A percentile compares a stretch with the other conserved stretches of the same genome.
Conservation (phyloP, 1,140 invertebrate genomes). For the Batillaria attramentaria region DNA sequence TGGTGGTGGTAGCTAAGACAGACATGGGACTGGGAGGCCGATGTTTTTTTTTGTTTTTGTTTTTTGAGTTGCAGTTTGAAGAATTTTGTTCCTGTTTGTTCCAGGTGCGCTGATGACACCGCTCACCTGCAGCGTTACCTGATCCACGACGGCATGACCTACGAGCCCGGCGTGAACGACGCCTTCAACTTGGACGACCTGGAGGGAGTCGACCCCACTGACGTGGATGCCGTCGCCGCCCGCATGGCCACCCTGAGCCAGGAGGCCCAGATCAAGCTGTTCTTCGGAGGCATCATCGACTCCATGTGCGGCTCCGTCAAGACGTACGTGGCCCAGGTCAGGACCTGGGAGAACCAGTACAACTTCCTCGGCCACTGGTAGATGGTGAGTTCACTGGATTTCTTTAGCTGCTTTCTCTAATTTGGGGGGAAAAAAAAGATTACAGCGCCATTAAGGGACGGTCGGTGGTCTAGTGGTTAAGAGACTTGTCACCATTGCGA, state of each 20-base stretch:
- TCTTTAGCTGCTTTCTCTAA: neutral
- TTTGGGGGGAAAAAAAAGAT: no score
- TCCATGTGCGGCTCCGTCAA: neutral
- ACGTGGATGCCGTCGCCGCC: slow-evolving; percentile 4
- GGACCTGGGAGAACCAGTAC: slow-evolving; percentile 17
- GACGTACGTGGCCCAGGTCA: neutral
- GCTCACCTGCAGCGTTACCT: neutral
- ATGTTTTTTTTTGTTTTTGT: neutral
- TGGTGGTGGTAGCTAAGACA: neutral
- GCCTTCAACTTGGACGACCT: neutral
- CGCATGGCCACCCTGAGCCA: neutral
- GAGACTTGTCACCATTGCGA: no score
- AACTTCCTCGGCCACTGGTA: slow-evolving; percentile 10
- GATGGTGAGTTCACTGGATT: neutral
- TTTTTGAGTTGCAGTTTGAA: neutral
- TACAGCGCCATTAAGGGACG: no score
- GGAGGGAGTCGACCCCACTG: neutral
- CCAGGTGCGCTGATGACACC: slow-evolving; percentile 8
- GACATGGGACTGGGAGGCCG: neutral
- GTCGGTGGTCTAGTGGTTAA: no score
- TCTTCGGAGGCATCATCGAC: slow-evolving; percentile 5
- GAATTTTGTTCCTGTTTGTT: neutral
- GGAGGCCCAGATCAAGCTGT: slow-evolving; percentile 14
- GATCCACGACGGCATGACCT: neutral
- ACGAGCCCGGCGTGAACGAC: neutral